Conservation (phyloP, 2,113 vertebrate species). For the Chaenocephalus aceratus region DNA sequence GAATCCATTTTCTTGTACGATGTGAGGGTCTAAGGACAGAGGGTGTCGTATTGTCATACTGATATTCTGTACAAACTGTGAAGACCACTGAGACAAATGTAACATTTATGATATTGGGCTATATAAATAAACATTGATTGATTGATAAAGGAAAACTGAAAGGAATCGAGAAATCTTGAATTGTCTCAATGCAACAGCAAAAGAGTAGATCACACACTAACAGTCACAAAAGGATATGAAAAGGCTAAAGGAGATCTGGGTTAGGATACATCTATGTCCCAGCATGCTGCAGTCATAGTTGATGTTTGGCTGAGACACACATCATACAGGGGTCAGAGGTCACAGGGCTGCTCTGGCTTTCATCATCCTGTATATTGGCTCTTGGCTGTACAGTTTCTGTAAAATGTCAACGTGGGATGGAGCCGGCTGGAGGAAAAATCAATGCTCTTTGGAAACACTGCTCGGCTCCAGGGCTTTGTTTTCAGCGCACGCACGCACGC, state of each 20-base stretch:
- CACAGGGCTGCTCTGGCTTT: slow-evolving; percentile 67
- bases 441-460: slow-evolving; percentile 72
- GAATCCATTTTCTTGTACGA: background rate
- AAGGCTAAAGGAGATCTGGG: slow-evolving; percentile 1
- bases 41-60: too few relatives aligned
- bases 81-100: too few relatives aligned
- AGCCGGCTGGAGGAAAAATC: slow-evolving; percentile 75
- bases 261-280: slow-evolving; percentile 23
- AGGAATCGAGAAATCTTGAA: background rate
- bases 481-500: slow-evolving; percentile 39
- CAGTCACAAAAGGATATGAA: background rate
- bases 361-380: slow-evolving; percentile 66
- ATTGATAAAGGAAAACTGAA: background rate
- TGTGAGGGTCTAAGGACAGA: too few relatives aligned
- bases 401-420: slow-evolving; percentile 71
- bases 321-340: slow-evolving; percentile 75
- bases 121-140: too few relatives aligned
- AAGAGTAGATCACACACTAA: background rate
- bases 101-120: too few relatives aligned
- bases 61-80: too few relatives aligned
- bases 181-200: background rate
- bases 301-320: slow-evolving; percentile 66
- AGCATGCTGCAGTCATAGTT: slow-evolving; percentile 40
- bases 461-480: slow-evolving; percentile 62
- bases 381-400: slow-evolving; percentile 63